Evolutionary conservation across 2,113 vertebrate species (phyloP).

Genomic region (Aspiorhynchus laticeps): DNA sequence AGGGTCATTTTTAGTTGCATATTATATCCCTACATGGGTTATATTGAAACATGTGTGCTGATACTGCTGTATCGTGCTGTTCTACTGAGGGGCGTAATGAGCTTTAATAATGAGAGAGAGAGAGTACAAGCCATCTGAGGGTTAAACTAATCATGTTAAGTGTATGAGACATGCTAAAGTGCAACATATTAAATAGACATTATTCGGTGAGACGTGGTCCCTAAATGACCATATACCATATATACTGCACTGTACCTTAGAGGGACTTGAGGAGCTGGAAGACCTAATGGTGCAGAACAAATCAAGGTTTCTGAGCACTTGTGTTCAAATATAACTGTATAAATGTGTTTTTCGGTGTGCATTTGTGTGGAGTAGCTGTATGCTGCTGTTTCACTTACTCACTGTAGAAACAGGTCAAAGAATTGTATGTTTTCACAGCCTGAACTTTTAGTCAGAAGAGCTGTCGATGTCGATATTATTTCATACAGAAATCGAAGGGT

Average conservation of each 20-base stretch:
- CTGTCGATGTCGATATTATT: neutral
- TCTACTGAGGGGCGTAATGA: neutral
- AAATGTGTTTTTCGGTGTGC: neutral
- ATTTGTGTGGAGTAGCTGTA: neutral
- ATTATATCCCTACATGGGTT: neutral
- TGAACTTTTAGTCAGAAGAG: neutral
- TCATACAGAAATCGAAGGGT: neutral
- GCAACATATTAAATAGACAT: conserved; percentile 16
- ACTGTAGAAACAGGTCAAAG: neutral
- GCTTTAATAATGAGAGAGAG: conserved; percentile 8
- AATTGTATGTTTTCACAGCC: neutral
- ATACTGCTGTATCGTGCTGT: neutral
- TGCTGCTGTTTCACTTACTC: neutral
- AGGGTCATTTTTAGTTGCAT: neutral
- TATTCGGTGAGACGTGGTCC: neutral
- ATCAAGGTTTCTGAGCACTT: conserved; percentile 31
- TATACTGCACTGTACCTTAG: neutral
- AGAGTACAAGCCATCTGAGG: conserved; percentile 20
- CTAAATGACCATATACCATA: neutral
- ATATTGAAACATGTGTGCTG: neutral
- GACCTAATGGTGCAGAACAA: neutral
- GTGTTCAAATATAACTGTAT: conserved; percentile 28
- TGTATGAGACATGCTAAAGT: conserved; percentile 20
- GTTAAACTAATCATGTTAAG: conserved; percentile 39
- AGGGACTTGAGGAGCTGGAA: neutral